phyloP scores from a whole-genome alignment of 2,113 vertebrate genomes.

The Lophura nycthemera region DNA sequence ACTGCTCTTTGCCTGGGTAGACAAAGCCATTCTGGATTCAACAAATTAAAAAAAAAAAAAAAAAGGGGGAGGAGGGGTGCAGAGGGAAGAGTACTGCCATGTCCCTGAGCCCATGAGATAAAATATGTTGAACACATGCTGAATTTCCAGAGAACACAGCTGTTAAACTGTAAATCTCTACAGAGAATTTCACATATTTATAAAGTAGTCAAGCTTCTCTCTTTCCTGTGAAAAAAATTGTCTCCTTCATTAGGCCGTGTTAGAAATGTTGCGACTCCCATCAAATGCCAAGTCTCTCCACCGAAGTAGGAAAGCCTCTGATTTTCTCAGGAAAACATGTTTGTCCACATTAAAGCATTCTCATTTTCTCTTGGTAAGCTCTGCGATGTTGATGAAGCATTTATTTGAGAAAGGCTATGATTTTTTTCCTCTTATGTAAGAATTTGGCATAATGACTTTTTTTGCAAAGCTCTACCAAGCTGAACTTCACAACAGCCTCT shows the following conservation, averaged over 20 bases:
- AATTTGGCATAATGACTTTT: background rate
- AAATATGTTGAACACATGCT: background rate
- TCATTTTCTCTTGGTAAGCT: background rate
- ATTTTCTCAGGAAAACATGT: background rate
- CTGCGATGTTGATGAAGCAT: background rate
- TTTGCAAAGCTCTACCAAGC: background rate
- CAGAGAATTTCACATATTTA: background rate
- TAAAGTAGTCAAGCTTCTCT: background rate
- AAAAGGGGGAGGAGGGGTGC: too few relatives aligned
- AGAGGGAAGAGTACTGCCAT: background rate
- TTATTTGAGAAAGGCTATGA: background rate
- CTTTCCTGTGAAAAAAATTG: background rate
- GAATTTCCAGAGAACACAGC: constrained; percentile 1
- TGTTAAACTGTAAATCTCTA: background rate
- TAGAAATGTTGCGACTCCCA: background rate
- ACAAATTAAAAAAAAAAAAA: background rate
- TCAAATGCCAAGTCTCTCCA: background rate
- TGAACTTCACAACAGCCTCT: fast-evolving
- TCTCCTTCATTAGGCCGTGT: background rate
- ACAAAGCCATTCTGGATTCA: background rate
- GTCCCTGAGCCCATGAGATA: background rate
- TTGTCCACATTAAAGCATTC: background rate
- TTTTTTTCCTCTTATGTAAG: background rate
- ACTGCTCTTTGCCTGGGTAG: background rate
- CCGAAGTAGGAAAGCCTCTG: background rate